These are phyloP conservation scores for Telmatherina bonti DNA, from an alignment of 2,797 vertebrate species.

Conservation along the genomic window DNA sequence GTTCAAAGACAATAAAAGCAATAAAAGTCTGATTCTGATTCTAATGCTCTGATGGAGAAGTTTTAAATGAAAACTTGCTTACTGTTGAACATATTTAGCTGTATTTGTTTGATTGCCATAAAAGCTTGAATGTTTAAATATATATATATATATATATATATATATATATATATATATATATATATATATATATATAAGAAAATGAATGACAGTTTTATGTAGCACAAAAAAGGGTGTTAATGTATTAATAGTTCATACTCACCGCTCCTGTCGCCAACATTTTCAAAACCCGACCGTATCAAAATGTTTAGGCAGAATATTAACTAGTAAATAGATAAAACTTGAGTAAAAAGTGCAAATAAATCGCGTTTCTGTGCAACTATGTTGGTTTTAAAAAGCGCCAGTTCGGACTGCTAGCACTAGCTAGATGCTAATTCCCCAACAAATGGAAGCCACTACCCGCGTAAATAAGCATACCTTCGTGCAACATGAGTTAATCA, in stretches of 20 bases:
- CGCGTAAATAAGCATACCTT: constrained; percentile 10
- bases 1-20: too few relatives aligned
- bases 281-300: constrained; percentile 45
- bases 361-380: constrained; percentile 1
- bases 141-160: too few relatives aligned
- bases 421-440: constrained; percentile 48
- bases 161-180: too few relatives aligned
- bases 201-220: too few relatives aligned
- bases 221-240: too few relatives aligned
- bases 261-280: constrained; percentile 88
- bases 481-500: background rate
- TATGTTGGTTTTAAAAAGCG: constrained; percentile 21
- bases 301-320: background rate
- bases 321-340: background rate
- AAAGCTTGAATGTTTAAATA: background rate
- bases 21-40: too few relatives aligned
- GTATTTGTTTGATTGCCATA: background rate
- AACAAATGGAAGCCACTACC: constrained; percentile 9
- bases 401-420: constrained; percentile 37
- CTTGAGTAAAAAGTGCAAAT: background rate
- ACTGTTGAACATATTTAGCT: background rate
- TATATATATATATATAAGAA: too few relatives aligned
- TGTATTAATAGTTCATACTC: constrained; percentile 52
- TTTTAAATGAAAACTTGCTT: background rate
- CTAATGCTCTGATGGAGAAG: background rate